A percentile compares a stretch with the other conserved stretches of the same genome.
These are phyloP conservation scores for Balanococcus diminutus DNA, from an alignment of 2,888 invertebrate genomes.

Conservation along the genomic window DNA sequence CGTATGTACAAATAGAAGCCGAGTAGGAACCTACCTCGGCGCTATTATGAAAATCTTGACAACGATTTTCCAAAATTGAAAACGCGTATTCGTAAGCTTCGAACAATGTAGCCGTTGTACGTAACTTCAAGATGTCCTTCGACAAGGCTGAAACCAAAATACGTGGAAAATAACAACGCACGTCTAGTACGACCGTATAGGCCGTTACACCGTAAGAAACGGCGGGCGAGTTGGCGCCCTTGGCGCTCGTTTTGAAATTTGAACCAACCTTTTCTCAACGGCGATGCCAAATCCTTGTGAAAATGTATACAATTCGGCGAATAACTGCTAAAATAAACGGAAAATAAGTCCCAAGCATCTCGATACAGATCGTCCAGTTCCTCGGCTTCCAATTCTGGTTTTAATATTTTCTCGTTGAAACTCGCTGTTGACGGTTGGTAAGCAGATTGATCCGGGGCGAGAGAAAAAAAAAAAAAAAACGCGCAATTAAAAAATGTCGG, in stretches of 20 bases:
- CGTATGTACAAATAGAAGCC: too few species aligned
- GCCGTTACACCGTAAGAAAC: too few species aligned
- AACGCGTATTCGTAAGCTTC: slow-evolving; percentile 81
- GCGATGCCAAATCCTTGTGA: slow-evolving; percentile 65
- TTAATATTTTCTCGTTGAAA: slow-evolving; percentile 78
- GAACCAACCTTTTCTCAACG: slow-evolving; percentile 64
- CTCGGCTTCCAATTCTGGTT: slow-evolving; percentile 72
- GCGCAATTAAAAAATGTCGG: too few species aligned
- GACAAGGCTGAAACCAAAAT: slow-evolving; percentile 62
- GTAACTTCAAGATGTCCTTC: slow-evolving; percentile 71
- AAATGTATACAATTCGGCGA: slow-evolving; percentile 70
- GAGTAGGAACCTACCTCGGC: slow-evolving; percentile 70
- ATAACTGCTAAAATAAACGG: slow-evolving; percentile 70
- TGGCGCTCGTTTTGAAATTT: too few species aligned
- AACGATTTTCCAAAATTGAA: slow-evolving; percentile 73
- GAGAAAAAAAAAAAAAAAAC: too few species aligned
- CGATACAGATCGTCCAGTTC: slow-evolving; percentile 70
- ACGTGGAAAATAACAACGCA: neutral
- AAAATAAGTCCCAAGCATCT: slow-evolving; percentile 73
- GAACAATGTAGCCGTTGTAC: slow-evolving; percentile 77
- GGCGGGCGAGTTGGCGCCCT: too few species aligned
- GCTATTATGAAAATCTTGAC: slow-evolving; percentile 81
- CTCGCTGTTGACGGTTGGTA: too few species aligned
- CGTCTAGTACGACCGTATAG: too few species aligned
- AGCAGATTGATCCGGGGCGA: too few species aligned